Conservation (phyloP, 1,140 invertebrate genomes). For the Eulimnadia texana region DNA sequence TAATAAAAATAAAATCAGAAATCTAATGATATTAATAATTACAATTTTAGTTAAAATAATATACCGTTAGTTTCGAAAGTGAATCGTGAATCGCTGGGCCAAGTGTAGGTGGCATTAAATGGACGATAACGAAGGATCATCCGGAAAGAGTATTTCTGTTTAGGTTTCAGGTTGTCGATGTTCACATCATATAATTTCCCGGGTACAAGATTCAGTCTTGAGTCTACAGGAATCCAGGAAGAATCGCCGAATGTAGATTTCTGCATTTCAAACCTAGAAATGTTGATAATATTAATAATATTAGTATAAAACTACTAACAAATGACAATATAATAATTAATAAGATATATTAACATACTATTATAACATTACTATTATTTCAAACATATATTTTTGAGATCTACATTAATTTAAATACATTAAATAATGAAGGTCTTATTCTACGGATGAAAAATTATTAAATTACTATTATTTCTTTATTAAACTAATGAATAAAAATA, state of each 20-base stretch:
- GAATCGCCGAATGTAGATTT: neutral
- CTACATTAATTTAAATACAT: no score
- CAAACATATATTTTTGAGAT: no score
- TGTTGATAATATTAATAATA: no score
- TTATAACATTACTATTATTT: no score
- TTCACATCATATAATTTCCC: neutral
- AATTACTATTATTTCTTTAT: no score
- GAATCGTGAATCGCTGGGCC: constrained; percentile 49
- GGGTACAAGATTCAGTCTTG: constrained; percentile 15
- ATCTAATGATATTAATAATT: neutral
- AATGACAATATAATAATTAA: no score
- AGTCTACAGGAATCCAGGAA: constrained; percentile 10
- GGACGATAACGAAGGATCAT: constrained; percentile 47
- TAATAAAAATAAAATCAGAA: neutral
- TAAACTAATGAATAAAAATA: no score
- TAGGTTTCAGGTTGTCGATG: constrained; percentile 41
- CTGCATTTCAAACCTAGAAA: neutral
- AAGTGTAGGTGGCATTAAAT: constrained; percentile 41
- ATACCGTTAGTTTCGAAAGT: constrained; percentile 58
- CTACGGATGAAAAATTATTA: no score
- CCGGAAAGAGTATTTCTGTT: constrained; percentile 55
- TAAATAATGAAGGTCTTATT: no score
- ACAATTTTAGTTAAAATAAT: no score
- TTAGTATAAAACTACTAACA: no score
- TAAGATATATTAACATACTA: no score